phyloP scores from a whole-genome alignment of 2,113 vertebrate species.

The Ranitomeya imitator region DNA sequence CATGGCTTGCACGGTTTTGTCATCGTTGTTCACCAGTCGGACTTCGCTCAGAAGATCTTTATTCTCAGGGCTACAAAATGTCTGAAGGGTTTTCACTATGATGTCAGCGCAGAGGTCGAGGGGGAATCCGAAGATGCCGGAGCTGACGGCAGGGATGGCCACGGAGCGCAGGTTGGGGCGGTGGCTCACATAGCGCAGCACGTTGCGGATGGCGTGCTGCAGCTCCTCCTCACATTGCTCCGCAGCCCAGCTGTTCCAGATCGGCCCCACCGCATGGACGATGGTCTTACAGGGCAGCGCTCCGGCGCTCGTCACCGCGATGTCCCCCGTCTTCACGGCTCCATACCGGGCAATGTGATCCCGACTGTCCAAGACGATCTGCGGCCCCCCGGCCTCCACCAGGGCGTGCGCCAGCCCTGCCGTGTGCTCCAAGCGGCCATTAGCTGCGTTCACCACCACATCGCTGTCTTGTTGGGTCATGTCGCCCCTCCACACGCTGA shows the following conservation, averaged over 20 bases:
- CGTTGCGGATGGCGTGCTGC: slow-evolving; percentile 33
- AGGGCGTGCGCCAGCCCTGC: slow-evolving; percentile 81
- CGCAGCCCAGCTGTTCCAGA: rapidly evolving
- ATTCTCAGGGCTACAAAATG: neutral
- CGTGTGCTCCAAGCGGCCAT: slow-evolving; percentile 66
- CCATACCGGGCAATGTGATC: rapidly evolving
- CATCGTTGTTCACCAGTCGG: slow-evolving; percentile 78
- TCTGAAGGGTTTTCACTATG: slow-evolving; percentile 73
- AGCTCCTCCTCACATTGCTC: slow-evolving; percentile 22
- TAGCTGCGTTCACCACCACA: slow-evolving; percentile 89
- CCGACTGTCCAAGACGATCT: slow-evolving; percentile 69
- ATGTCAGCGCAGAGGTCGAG: slow-evolving; percentile 69
- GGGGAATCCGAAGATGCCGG: slow-evolving; percentile 83
- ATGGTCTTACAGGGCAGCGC: slow-evolving; percentile 73
- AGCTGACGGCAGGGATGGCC: slow-evolving; percentile 90
- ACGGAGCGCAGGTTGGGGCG: slow-evolving; percentile 63
- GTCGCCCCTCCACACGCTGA: slow-evolving; percentile 85
- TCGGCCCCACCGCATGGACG: slow-evolving; percentile 86
- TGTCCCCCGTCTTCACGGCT: slow-evolving; percentile 60
- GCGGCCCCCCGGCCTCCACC: slow-evolving; percentile 71
- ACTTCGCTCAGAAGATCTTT: slow-evolving; percentile 68
- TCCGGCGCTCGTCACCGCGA: slow-evolving; percentile 68
- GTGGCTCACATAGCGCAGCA: slow-evolving; percentile 60
- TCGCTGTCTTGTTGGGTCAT: slow-evolving; percentile 73
- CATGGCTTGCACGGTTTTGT: slow-evolving; percentile 77